Base-by-base conservation (phyloP, 2,797 vertebrate species). In the Platyrinchus mystaceus region DNA sequence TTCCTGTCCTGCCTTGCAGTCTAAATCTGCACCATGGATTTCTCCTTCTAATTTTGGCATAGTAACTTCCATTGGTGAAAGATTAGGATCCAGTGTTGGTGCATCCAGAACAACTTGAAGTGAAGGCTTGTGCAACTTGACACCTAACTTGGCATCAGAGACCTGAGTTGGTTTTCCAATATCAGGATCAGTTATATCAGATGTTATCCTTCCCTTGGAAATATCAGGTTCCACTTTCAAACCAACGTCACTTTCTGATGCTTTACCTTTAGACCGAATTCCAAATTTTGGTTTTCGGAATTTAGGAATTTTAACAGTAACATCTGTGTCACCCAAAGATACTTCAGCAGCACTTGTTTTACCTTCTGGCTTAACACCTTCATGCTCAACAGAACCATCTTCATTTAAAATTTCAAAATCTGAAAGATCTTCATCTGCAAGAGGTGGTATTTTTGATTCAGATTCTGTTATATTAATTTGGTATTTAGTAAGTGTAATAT, bases 251-350 rank as follows among this genome's bases (percentile, higher is more conserved):
- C 14, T 11, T n/a, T 55, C 71, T 14, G 16, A 9, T 5, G 8
- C 6, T 16, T 95, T 92, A 13, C 39, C 80, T 6, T 59, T 91
- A 15, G 94, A 37, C 16, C 23, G 17, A 87, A 95, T 11, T 17
- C 83, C 90, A 58, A 98, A 98, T 70, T 96, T 98, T 0, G 98
- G 98, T 39, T 96, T 95, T 46, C 77, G 73, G 32, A 98, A 97
- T 53, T 91, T 96, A 22, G 98, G 98, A 87, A 98, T 97, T 81
- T 97, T 97, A 14, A 98, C 82, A 1, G 39, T 92, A 24, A 84
- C 9, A 2, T 70, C 71, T 5, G 64, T 32, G 3, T 78, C 63
- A 63, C 1, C 2, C 1, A 56, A 2, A 52, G 5, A 3, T 2
- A 39, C 5, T 18, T 83, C 76, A 23, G 17, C 0, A 34, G 18